Conservation (phyloP, 2,888 invertebrate species). For the Diarsia mendica region DNA sequence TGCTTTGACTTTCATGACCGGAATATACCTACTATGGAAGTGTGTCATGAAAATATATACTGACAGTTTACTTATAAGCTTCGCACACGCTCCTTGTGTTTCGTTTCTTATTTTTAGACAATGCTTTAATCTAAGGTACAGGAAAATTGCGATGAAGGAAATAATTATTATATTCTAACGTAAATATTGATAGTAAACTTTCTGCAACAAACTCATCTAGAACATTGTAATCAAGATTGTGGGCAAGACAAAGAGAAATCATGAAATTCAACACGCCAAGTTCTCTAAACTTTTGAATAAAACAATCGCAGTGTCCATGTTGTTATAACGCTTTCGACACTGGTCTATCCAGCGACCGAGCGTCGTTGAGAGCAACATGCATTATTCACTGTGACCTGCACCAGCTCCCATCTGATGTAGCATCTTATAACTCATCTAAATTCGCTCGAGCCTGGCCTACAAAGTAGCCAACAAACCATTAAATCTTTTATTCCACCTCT, state of each 20-base stretch:
- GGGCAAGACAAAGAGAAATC: neutral
- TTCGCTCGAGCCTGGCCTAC: slow-evolving; percentile 43
- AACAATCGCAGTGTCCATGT: neutral
- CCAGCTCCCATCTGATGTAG: slow-evolving; percentile 39
- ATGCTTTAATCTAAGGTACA: too few species aligned
- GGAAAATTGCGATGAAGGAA: too few species aligned
- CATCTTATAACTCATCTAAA: slow-evolving; percentile 19
- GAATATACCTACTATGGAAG: neutral
- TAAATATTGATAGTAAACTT: neutral
- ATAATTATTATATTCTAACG: too few species aligned
- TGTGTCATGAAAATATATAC: neutral
- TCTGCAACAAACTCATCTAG: neutral
- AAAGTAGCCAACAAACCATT: slow-evolving; percentile 53
- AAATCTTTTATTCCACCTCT: slow-evolving; percentile 51
- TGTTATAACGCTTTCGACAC: neutral
- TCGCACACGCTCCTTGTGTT: too few species aligned
- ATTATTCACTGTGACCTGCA: slow-evolving; percentile 68
- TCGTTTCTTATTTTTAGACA: too few species aligned
- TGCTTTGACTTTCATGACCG: too few species aligned
- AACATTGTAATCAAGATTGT: neutral
- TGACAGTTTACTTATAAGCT: neutral
- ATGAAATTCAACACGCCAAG: slow-evolving; percentile 9
- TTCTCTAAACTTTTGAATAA: slow-evolving; percentile 12
- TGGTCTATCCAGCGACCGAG: slow-evolving; percentile 49
- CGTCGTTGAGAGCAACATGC: slow-evolving; percentile 61